Base-by-base conservation (phyloP, 2,888 invertebrate species). In the Melanotus villosus region DNA sequence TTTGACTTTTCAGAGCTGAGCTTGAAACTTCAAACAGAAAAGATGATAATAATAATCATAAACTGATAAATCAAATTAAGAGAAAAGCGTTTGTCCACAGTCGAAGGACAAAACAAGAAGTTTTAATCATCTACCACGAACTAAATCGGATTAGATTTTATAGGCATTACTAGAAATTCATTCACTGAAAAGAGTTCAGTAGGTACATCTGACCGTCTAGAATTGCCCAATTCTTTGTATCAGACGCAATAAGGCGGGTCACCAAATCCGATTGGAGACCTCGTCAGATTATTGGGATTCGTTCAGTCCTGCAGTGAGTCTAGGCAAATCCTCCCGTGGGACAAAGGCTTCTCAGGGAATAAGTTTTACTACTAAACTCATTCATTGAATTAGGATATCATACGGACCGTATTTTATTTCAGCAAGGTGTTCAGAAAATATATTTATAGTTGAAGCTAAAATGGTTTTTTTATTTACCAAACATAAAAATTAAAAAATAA, bases 271-370 rank as follows among this genome's bases (percentile, higher is more conserved):
- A 80, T 81, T 80, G 80, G 79, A 80, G 80, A 81, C 80, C 80
- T 80, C 80, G 79, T 79, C 80, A 80, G 81, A 81, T 81, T 81
- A 81, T 80, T 79, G 78, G 80, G 79, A 81, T 81, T 79, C 80
- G 78, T 75, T 76, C 75, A 76, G 75, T 69, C 68, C 68, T 72
- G 75, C 74, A 75, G 74, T 77, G 74, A 78, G 75, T 73, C 78
- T 71, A 74, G 70, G 76, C 73, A 79, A 80, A 80, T 80, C 78
- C 77, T 73, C 75, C 79, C 79, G 52, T 54, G 79, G 77, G 80
- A 79, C 73, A 65, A 56, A 41, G 59, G 73, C 76, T 68, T 71
- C 7, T n/a, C 63, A 62, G 68, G 68, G 63, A 63, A 60, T 71
- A 65, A 67, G 56, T 60, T 56, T 65, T 65, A 57, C 59, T 70